Evolutionary conservation across 2,797 vertebrate genomes (phyloP), one percentile per base, ranked within the genome.

Genomic region (Melanogrammus aeglefinus): DNA sequence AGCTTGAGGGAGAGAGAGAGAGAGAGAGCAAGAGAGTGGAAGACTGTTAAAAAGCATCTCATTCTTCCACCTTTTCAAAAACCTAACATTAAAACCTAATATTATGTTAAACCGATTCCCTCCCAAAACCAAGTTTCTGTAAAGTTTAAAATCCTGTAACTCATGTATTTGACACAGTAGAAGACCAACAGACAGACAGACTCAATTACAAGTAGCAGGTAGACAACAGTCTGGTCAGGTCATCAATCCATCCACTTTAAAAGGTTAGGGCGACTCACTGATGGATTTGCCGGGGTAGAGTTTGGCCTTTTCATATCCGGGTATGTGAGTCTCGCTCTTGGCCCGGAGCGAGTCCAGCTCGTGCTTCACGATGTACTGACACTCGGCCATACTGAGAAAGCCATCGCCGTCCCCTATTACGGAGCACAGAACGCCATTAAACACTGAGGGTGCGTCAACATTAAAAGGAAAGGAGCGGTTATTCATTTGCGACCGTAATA

Each of bases 281-380:
- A 95, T 93, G 21, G 98, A 99, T 88, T 99, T 99, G 84, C 98
- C 98, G 3, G 97, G 98, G 84, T 99, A 99, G 3, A 99, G 91
- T 81, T 96, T 98, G 78, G 93, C 91, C 81, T 97, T 93, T 12
- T 93, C 91, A 87, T 98, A 95, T 75, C 98, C 98, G 14, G 97
- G 97, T 39, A 99, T 93, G 77, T 95, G 94, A 76, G 92, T 95
- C 91, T 99, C 98, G 71, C 95, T 94, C 93, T 89, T 95, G 75
- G 98, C 97, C 91, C 98, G 94, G 80, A 99, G 91, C 35, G 96
- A 98, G 89, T 99, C 97, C 77, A 99, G 93, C 88, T 98, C 96
- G 13, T 98, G 96, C 86, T 99, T 99, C 86, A 99, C 92, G 86
- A 99, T 97, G 89, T 96, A 96, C 83, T 99, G 98, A 91, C 96